Evolutionary conservation across 2,888 invertebrate genomes (phyloP).

Genomic region (Coecobrya sp.): DNA sequence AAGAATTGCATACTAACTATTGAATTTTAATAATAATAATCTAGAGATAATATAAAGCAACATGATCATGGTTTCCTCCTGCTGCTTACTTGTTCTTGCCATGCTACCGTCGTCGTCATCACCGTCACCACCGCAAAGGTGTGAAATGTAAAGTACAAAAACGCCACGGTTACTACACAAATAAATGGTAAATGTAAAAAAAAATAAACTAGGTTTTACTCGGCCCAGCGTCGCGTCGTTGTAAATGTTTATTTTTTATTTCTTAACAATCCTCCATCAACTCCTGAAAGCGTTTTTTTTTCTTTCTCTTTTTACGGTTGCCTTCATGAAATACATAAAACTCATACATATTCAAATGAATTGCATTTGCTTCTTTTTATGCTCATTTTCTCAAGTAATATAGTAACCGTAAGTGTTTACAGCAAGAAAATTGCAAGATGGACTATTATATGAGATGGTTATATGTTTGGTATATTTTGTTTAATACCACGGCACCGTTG

Average conservation of each 20-base stretch:
- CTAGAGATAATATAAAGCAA: conserved; percentile 22
- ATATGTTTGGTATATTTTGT: no score
- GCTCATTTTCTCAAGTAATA: no score
- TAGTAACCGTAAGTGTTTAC: no score
- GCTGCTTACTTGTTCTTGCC: conserved; percentile 4
- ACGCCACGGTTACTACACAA: neutral
- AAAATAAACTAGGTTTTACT: neutral
- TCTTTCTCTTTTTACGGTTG: conserved; percentile 18
- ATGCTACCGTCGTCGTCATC: neutral
- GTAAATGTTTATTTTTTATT: conserved; percentile 22
- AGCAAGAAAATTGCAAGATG: no score
- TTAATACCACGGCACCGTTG: neutral
- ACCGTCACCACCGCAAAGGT: conserved; percentile 11
- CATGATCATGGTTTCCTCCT: conserved; percentile 28
- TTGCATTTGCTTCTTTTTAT: neutral
- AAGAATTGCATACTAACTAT: neutral
- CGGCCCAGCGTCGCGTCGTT: neutral
- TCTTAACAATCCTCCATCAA: conserved; percentile 34
- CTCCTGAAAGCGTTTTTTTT: conserved; percentile 14
- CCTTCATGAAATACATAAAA: conserved; percentile 27
- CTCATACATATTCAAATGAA: conserved; percentile 42
- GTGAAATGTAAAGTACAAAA: conserved; percentile 24
- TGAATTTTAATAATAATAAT: conserved; percentile 12
- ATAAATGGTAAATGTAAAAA: neutral
- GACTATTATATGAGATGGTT: no score